phyloP scores from a whole-genome alignment of 2,888 invertebrate species.

The Aelia acuminata region DNA sequence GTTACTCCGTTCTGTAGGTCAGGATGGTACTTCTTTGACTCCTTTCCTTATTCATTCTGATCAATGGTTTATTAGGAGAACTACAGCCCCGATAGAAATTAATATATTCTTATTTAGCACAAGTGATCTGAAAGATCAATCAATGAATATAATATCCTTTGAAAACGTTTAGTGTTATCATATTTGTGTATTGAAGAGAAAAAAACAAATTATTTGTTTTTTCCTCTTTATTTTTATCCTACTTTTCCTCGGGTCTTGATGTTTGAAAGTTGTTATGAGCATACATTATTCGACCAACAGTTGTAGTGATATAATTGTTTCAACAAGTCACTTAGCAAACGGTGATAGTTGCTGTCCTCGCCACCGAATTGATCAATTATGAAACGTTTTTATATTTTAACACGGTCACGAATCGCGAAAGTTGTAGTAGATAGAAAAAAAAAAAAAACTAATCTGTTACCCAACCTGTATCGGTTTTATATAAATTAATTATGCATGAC shows the following conservation, averaged over 20 bases:
- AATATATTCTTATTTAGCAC: no score
- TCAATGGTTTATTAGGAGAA: neutral
- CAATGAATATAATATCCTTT: no score
- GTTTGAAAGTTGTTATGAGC: no score
- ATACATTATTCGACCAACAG: no score
- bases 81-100: no score
- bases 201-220: no score
- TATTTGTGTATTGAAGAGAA: no score
- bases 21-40: neutral
- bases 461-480: neutral
- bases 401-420: neutral
- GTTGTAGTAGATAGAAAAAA: neutral
- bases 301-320: neutral
- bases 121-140: no score
- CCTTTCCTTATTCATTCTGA: neutral
- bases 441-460: neutral
- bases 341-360: slow-evolving; percentile 20
- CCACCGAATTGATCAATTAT: neutral
- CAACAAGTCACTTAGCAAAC: neutral
- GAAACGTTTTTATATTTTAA: neutral
- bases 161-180: no score
- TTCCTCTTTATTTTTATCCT: no score
- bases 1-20: neutral
- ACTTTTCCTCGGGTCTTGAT: no score
- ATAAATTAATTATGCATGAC: neutral